Evolutionary conservation across 2,797 vertebrate genomes (phyloP).

Genomic region (Manis javanica): DNA sequence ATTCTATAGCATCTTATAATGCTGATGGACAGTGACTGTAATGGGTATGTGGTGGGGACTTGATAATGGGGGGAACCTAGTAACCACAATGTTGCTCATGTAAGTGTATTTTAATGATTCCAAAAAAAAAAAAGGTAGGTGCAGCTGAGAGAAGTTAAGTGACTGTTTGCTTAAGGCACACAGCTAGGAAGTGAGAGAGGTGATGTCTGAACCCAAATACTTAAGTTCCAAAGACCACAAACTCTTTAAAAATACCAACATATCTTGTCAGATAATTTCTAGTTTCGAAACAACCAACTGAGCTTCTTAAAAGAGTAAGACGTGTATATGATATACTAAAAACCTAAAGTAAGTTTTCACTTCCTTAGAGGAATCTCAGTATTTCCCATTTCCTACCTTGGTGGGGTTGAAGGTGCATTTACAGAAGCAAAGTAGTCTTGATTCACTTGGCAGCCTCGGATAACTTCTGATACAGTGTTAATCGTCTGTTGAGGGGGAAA

Average conservation of each 20-base stretch:
- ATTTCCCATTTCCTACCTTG: conserved; percentile 89
- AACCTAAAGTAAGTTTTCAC: not conserved
- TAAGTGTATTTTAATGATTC: too few relatives aligned
- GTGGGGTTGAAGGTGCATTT: conserved; percentile 98
- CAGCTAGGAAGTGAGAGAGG: not conserved
- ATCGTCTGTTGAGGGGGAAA: conserved; percentile 91
- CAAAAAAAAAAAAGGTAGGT: too few relatives aligned
- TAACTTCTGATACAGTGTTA: conserved; percentile 99
- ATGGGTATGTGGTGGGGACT: too few relatives aligned
- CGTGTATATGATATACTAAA: not conserved
- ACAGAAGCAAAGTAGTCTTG: conserved; percentile 99
- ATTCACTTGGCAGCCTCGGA: conserved; percentile 97
- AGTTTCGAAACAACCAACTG: not conserved
- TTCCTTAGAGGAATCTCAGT: not conserved
- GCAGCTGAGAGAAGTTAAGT: not conserved
- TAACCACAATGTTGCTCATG: too few relatives aligned
- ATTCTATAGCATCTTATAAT: too few relatives aligned
- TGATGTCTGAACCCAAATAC: not conserved
- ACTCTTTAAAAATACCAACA: not conserved
- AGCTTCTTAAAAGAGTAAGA: conserved; percentile 29
- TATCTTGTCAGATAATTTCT: not conserved
- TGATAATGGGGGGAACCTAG: too few relatives aligned
- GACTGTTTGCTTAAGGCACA: not conserved
- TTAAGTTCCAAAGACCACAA: not conserved
- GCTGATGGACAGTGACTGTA: too few relatives aligned